Base-by-base conservation (phyloP, 2,888 invertebrate species). In the Cistogaster globosa region DNA sequence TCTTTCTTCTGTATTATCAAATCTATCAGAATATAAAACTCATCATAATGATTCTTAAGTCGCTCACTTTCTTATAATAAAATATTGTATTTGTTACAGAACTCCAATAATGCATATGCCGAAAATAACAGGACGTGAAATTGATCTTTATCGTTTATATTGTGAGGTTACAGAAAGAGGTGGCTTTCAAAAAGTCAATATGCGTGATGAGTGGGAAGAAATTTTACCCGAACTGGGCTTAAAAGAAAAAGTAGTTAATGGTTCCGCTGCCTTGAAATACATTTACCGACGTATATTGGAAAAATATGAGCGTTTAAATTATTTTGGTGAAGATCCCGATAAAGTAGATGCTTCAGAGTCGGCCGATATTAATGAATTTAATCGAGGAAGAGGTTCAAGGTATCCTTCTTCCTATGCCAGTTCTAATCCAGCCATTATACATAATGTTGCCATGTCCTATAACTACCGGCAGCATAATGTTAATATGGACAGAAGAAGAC, bases 141-240 rank as follows among this genome's bases (percentile, higher is more conserved):
- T 99, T 90, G 98, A 99, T 94, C 94, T 99, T 88, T 98, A 96
- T 93, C 94, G 96, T 86, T 95, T 99, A 88, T 99, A 99, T 93
- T 96, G 95, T 89, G 95, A 97, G 91, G 99, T 99, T 71, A 98
- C 97, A 89, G 96, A 96, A 87, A 94, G 97, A 90, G 99, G 99
- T 89, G 99, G 99, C 89, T 97, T 98, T 95, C 95, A 97, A 89
- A 99, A 98, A 96, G 99, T 98, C 93, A 98, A 97, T 92, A 95
- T 96, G 89, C 95, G 96, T 89, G 97, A 97, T 90, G 96, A 96
- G 87, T 98, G 98, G 98, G 96, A 96, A 87, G 95, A 96, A 86
- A 94, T 98, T 87, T 94, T 98, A 87, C 93, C 96, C 90, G 94
- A 96, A 84, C 94, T 96, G 86, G 94, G 95, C 84, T 92, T 98